A percentile compares a stretch with the other conserved stretches of the same genome.
Evolutionary conservation across 2,113 vertebrate species (phyloP).

Genomic region (Acrocephalus arundinaceus): DNA sequence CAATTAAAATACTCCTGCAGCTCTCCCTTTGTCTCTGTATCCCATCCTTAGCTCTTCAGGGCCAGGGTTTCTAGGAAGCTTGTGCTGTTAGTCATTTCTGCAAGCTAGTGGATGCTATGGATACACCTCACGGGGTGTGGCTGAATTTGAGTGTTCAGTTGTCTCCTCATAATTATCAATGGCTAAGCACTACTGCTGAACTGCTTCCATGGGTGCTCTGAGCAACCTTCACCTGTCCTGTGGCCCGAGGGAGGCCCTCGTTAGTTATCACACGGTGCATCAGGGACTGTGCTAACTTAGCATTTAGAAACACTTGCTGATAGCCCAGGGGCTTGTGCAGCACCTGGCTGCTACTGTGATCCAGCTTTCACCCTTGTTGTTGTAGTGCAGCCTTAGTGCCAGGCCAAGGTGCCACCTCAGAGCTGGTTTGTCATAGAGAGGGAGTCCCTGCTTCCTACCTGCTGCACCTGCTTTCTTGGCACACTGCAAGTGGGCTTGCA

Average conservation of each 20-base stretch:
- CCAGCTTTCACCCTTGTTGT: not conserved
- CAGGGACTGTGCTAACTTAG: slow-evolving; percentile 19
- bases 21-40: slow-evolving; percentile 1
- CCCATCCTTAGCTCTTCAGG: slow-evolving; percentile 18
- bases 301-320: slow-evolving; percentile 2
- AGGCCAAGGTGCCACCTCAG: not conserved
- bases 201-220: not conserved
- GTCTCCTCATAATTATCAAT: not conserved
- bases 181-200: not conserved
- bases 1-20: slow-evolving; percentile 24
- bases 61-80: slow-evolving; percentile 20
- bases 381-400: not conserved
- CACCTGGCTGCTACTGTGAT: not conserved
- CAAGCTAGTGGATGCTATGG: not conserved
- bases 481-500: not conserved
- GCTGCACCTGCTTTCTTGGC: not conserved
- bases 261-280: not conserved
- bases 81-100: not conserved
- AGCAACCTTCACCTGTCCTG: not conserved
- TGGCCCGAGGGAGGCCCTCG: not conserved
- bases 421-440: not conserved
- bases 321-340: not conserved
- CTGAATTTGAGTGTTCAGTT: not conserved
- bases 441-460: not conserved
- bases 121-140: not conserved